Base-by-base conservation (phyloP, 2,888 invertebrate genomes). In the Dryocosmus kuriphilus region DNA sequence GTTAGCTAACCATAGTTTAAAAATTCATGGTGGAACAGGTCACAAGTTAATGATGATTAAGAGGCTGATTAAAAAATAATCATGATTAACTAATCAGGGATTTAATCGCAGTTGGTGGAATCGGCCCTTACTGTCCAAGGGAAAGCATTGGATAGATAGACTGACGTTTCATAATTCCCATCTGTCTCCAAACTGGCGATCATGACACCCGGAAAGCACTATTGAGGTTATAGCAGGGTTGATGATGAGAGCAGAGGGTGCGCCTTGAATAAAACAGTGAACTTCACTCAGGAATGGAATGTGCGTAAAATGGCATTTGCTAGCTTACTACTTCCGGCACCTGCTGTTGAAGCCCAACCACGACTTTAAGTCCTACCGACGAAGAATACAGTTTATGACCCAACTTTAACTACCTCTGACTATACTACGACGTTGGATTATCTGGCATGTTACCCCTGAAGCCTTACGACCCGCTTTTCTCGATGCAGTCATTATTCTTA, bases 401-500 rank as follows among this genome's bases (percentile, higher is more conserved):
- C 11, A 46, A 71, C 71, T 71, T 71, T 71, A 51, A 71, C 71
- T 51, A 71, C 27, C 41, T n/a, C 27, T 51, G 51, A 46, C 51
- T 71, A n/a, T 55, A 27, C 19, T 30, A 46, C 30, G 51, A 32
- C 30, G 22, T n/a, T 55, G 51, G 67, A 71, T 71, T 71, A 71
- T 71, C 46, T 46, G 67, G 51, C 46, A 9, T 67, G 67, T 67
- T 46, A 51, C 46, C 46, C 71, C 11, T n/a, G 22, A 35, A 35
- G n/a, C 35, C 63, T 35, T 71, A 30, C 9, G 71, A 71, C 30
- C 51, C 46, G 27, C 71, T 51, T 51, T 71, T 30, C 71, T 51
- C 19, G 9, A 51, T 51, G 27, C 71, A 71, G 71, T 46, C 71
- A 71, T 71, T 71, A 71, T 71, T 71, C 71, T 71, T 51, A 71